Percentiles rank a stretch among this genome's conserved stretches.
Conservation (phyloP, 2,797 vertebrate species). For the Onychomys arenicola region DNA sequence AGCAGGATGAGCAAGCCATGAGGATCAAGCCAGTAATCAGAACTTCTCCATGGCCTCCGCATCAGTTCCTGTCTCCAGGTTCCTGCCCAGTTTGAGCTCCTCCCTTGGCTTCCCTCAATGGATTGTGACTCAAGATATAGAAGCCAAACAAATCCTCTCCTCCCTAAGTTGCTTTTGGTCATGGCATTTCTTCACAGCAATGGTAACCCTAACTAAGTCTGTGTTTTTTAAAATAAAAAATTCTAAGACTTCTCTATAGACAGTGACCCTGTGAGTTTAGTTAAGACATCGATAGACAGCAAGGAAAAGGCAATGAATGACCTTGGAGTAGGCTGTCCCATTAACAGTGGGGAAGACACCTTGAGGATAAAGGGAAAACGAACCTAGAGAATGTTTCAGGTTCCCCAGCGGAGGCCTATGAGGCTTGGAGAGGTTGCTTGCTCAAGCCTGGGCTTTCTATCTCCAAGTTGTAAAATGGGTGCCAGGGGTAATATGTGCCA, state of each 20-base stretch:
- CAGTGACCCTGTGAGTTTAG: not conserved
- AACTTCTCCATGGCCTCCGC: too few species aligned
- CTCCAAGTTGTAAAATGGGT: not conserved
- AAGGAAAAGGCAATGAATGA: not conserved
- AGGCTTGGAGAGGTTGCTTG: not conserved
- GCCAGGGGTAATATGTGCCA: not conserved
- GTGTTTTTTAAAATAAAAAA: not conserved
- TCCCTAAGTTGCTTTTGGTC: not conserved
- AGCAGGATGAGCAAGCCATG: not conserved
- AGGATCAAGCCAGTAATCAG: not conserved
- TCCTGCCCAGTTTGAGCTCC: not conserved
- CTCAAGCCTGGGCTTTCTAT: not conserved
- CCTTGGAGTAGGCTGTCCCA: not conserved
- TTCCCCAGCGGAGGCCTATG: not conserved
- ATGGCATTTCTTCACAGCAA: not conserved
- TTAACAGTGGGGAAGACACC: not conserved
- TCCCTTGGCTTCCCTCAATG: not conserved
- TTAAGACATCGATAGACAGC: not conserved
- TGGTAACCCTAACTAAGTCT: not conserved
- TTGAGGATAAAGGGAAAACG: not conserved
- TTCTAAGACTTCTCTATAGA: not conserved
- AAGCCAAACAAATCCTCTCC: not conserved
- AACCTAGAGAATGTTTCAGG: not conserved
- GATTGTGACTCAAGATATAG: not conserved
- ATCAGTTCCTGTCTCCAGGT: not conserved